phyloP scores from a whole-genome alignment of 2,797 vertebrate species.

The Dendrocincla tyrannina region DNA sequence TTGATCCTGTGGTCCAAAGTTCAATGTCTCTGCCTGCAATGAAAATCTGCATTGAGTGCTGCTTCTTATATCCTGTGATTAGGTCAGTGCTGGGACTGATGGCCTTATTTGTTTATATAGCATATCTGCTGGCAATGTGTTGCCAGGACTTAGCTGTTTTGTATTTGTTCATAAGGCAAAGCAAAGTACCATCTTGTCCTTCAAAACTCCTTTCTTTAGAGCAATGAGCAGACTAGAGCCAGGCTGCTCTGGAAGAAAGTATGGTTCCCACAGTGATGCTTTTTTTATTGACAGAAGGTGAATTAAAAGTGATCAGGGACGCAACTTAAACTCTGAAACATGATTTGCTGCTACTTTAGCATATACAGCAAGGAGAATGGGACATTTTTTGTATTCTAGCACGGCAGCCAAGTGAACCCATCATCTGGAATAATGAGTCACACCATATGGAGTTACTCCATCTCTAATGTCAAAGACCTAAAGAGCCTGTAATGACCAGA shows the following conservation, averaged over 20 bases:
- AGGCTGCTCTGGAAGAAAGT: not conserved
- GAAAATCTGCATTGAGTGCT: not conserved
- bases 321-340: not conserved
- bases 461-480: not conserved
- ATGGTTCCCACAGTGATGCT: not conserved
- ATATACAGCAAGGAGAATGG: not conserved
- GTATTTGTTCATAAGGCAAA: not conserved
- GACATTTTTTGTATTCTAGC: not conserved
- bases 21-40: not conserved
- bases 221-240: not conserved
- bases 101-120: not conserved
- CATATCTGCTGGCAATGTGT: not conserved
- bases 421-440: not conserved
- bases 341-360: not conserved
- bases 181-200: not conserved
- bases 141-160: not conserved
- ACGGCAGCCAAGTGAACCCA: not conserved
- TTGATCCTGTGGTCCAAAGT: not conserved
- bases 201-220: not conserved
- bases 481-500: not conserved
- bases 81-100: not conserved
- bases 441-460: not conserved
- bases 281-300: not conserved
- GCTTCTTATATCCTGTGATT: not conserved
- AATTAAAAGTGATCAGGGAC: not conserved